These are phyloP conservation scores for Mugil cephalus DNA, from an alignment of 2,113 vertebrate species.

Conservation along the genomic window DNA sequence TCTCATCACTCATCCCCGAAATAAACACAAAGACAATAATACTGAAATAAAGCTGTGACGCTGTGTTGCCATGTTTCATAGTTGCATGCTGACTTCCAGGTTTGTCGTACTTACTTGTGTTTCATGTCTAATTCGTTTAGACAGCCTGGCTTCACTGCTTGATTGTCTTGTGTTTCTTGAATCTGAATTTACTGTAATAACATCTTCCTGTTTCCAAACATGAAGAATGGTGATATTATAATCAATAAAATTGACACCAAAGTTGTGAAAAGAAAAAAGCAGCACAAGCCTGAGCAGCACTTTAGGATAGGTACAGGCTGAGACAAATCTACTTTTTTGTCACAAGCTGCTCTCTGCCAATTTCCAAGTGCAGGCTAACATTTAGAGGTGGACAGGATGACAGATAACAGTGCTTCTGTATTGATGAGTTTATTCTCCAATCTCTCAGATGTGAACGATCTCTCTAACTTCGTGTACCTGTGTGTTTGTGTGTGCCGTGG, in stretches of 20 bases:
- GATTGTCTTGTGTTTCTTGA: neutral
- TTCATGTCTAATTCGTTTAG: neutral
- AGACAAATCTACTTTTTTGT: constrained; percentile 21
- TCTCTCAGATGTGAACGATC: constrained; percentile 27
- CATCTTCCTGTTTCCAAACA: too few species aligned
- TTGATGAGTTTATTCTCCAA: constrained; percentile 40
- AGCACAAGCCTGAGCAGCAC: too few species aligned
- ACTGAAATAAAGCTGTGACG: too few species aligned
- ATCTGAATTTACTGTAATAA: neutral
- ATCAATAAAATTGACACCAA: neutral
- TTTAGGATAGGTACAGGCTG: neutral
- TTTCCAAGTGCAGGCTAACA: constrained; percentile 25
- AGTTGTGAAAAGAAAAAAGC: neutral
- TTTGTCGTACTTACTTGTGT: neutral
- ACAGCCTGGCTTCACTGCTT: neutral
- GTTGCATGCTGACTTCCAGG: too few species aligned
- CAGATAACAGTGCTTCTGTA: constrained; percentile 9
- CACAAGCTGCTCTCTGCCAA: constrained; percentile 20
- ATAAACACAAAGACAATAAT: too few species aligned
- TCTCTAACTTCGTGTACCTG: constrained; percentile 6
- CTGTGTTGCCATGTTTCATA: too few species aligned
- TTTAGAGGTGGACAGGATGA: constrained; percentile 31
- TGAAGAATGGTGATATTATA: neutral
- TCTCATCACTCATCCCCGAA: too few species aligned
- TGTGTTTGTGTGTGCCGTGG: constrained; percentile 9